Evolutionary conservation across 2,797 vertebrate species (phyloP).

Genomic region (Syndactyla subalaris): DNA sequence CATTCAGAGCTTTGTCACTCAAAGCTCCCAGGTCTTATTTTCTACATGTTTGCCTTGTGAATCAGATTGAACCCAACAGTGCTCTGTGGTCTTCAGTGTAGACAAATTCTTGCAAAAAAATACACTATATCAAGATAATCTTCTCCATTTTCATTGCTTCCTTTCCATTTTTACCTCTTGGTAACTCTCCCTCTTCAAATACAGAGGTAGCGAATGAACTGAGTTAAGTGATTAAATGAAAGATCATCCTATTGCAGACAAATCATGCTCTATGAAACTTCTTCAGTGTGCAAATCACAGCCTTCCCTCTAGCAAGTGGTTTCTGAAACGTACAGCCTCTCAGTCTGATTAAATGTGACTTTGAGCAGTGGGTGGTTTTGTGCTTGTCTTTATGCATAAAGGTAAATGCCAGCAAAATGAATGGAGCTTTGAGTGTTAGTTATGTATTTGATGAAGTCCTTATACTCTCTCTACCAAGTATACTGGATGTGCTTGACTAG

Average conservation of each 20-base stretch:
- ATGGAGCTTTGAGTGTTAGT: slow-evolving; percentile 32
- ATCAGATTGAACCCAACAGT: background rate
- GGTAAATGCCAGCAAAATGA: slow-evolving; percentile 49
- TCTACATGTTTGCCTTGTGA: background rate
- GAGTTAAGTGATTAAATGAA: background rate
- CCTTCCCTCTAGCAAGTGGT: slow-evolving; percentile 25
- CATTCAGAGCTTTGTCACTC: background rate
- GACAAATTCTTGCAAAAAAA: background rate
- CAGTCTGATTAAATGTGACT: slow-evolving; percentile 56
- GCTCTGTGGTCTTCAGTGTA: background rate
- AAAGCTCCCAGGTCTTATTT: background rate
- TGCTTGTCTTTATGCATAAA: slow-evolving; percentile 39
- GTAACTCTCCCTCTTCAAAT: background rate
- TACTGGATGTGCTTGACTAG: slow-evolving; percentile 19
- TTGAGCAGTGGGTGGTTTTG: slow-evolving; percentile 44
- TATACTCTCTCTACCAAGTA: slow-evolving; percentile 8
- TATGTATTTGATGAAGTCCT: slow-evolving; percentile 4
- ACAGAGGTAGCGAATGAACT: background rate
- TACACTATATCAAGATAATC: background rate
- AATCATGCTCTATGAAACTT: background rate
- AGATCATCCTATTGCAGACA: background rate
- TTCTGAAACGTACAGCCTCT: slow-evolving; percentile 30
- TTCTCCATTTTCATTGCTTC: background rate
- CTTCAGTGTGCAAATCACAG: slow-evolving; percentile 10
- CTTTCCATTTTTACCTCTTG: slow-evolving; percentile 19